Evolutionary conservation across 2,888 invertebrate species (phyloP).

Genomic region (Stenodema calcarata): DNA sequence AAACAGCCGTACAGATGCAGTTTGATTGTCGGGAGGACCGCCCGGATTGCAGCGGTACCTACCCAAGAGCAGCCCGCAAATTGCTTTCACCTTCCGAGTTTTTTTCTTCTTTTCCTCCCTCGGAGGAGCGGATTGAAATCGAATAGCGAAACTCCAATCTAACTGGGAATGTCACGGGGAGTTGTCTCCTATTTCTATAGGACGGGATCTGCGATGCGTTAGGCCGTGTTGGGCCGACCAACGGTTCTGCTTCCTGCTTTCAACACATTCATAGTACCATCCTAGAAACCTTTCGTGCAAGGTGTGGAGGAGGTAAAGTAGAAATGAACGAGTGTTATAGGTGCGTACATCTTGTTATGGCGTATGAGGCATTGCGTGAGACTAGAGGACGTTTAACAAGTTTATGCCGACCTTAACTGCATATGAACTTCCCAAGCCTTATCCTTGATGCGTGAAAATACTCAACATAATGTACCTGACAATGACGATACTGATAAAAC

Average conservation of each 20-base stretch:
- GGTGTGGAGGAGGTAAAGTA: too few species aligned
- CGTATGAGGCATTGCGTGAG: too few species aligned
- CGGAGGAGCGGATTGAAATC: not conserved
- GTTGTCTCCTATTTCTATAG: not conserved
- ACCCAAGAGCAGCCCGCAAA: not conserved
- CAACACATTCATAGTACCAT: not conserved
- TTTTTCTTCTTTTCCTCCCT: not conserved
- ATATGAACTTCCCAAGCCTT: too few species aligned
- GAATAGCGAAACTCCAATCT: not conserved
- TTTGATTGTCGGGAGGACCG: not conserved
- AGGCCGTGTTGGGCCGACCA: not conserved
- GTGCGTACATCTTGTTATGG: too few species aligned
- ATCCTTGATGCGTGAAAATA: too few species aligned
- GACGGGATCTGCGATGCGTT: constrained; percentile 2
- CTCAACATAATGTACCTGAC: too few species aligned
- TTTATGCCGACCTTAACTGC: too few species aligned
- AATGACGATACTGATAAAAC: too few species aligned
- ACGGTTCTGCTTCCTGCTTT: not conserved
- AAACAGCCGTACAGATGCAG: not conserved
- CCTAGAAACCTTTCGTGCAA: too few species aligned
- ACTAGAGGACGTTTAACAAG: too few species aligned
- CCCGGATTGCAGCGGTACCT: not conserved
- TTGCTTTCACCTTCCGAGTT: not conserved
- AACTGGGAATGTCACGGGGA: not conserved
- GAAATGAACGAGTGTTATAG: too few species aligned